These are phyloP conservation scores for Nematopogon swammerdamellus DNA, from an alignment of 2,888 invertebrate species.

Conservation along the genomic window DNA sequence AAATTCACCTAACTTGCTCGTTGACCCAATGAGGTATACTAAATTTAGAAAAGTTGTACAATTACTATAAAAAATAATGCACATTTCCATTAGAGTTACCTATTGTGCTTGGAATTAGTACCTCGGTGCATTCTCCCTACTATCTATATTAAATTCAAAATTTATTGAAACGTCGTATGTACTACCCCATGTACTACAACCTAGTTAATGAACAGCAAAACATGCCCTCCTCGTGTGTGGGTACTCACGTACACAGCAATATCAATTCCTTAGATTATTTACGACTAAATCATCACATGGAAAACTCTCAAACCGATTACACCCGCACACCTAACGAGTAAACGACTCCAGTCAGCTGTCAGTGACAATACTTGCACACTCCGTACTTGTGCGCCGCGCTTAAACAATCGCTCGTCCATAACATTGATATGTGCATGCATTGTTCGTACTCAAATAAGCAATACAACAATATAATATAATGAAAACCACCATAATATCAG, in stretches of 20 bases:
- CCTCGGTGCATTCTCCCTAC: no score
- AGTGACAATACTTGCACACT: no score
- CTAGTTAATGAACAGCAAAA: neutral
- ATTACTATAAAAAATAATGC: neutral
- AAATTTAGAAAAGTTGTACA: neutral
- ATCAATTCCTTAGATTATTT: neutral
- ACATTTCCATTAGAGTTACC: neutral
- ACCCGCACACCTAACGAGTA: no score
- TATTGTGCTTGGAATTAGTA: neutral
- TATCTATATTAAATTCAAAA: neutral
- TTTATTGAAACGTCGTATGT: no score
- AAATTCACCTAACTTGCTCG: neutral
- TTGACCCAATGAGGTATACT: no score
- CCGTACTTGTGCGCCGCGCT: no score
- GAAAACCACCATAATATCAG: neutral
- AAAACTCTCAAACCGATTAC: no score
- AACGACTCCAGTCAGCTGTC: no score
- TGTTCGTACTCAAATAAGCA: neutral
- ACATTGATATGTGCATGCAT: neutral
- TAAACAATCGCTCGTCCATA: no score
- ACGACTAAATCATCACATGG: no score
- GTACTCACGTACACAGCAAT: neutral
- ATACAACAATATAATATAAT: neutral
- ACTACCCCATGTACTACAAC: no score
- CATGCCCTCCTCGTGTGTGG: neutral